A percentile compares a stretch with the other conserved stretches of the same genome.
These are phyloP conservation scores for Selenia dentaria DNA, from an alignment of 2,888 invertebrate species.

Conservation along the genomic window DNA sequence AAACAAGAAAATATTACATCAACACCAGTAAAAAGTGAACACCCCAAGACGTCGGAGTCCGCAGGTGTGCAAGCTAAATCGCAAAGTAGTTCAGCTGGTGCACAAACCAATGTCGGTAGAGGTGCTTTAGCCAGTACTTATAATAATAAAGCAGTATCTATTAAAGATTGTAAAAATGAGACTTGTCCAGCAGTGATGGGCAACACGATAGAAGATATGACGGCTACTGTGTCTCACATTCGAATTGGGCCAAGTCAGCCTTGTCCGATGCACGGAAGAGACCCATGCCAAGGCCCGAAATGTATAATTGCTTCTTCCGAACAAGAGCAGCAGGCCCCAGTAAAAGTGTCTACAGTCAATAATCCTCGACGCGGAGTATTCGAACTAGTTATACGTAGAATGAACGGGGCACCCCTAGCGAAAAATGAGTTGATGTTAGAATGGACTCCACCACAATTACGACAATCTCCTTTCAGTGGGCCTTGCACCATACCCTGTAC, in stretches of 20 bases:
- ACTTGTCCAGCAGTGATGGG: conserved; percentile 45
- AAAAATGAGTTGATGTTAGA: conserved; percentile 75
- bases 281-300: conserved; percentile 66
- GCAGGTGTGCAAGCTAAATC: conserved; percentile 16
- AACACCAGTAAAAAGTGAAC: conserved; percentile 24
- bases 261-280: conserved; percentile 60
- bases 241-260: conserved; percentile 60
- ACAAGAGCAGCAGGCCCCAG: conserved; percentile 54
- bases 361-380: conserved; percentile 76
- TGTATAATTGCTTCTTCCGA: conserved; percentile 55
- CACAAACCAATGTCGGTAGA: conserved; percentile 44
- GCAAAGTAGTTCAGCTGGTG: conserved; percentile 25
- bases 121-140: conserved; percentile 41
- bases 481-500: conserved; percentile 45
- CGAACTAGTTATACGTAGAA: conserved; percentile 68
- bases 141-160: conserved; percentile 54
- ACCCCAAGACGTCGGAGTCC: neutral
- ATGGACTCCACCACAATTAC: conserved; percentile 70
- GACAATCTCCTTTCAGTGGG: conserved; percentile 45
- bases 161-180: conserved; percentile 49
- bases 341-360: conserved; percentile 60
- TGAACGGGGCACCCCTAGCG: conserved; percentile 70
- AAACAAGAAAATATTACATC: conserved; percentile 20
- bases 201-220: conserved; percentile 54
- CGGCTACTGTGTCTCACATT: conserved; percentile 68